Conservation (phyloP, 2,113 vertebrate species). For the Anoplopoma fimbria region DNA sequence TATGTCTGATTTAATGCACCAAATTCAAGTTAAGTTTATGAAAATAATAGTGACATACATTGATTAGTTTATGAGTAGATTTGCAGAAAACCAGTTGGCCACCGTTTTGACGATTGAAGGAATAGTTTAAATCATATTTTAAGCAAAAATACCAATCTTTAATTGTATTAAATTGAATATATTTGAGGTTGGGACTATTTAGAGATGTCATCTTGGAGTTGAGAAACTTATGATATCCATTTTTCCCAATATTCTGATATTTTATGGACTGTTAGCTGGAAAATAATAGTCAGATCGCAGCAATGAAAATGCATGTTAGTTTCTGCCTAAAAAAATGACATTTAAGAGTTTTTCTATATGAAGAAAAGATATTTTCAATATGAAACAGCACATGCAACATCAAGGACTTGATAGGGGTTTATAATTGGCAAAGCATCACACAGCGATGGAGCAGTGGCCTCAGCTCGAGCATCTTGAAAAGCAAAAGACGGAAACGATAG, state of each 20-base stretch:
- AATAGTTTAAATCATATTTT: not conserved
- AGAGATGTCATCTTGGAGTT: not conserved
- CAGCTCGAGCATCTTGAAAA: not conserved
- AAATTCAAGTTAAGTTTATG: not conserved
- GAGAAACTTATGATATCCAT: not conserved
- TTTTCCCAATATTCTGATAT: too few relatives aligned
- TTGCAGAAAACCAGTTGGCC: too few relatives aligned
- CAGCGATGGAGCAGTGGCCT: not conserved
- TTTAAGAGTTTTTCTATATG: not conserved
- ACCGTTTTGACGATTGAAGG: not conserved
- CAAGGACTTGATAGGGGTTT: not conserved
- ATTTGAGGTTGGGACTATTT: not conserved
- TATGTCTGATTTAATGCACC: not conserved
- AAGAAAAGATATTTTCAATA: too few relatives aligned
- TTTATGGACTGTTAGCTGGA: not conserved
- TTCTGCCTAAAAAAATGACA: not conserved
- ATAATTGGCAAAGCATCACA: not conserved
- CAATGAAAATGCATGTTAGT: not conserved
- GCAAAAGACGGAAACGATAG: not conserved
- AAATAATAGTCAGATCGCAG: not conserved
- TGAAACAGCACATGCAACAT: not conserved
- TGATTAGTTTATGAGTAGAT: not conserved
- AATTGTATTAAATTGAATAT: not conserved
- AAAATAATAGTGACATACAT: not conserved
- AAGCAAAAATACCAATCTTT: not conserved